Conservation (phyloP, 2,888 invertebrate species). For the Parnassius apollo region DNA sequence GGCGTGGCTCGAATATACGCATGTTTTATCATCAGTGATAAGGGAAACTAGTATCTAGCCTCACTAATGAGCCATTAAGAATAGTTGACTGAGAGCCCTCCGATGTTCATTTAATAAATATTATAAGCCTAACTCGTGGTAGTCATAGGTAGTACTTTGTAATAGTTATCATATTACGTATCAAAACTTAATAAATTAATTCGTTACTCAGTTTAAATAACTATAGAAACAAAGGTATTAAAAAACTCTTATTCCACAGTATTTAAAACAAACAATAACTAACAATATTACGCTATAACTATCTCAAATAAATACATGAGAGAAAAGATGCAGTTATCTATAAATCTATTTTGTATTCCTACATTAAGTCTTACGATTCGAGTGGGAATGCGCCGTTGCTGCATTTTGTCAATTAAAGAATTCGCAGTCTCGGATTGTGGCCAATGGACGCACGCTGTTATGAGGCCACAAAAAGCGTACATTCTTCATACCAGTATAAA, state of each 20-base stretch:
- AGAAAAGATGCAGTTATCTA: constrained; percentile 29
- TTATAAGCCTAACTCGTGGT: constrained; percentile 15
- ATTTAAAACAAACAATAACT: too few relatives aligned
- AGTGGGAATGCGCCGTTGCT: constrained; percentile 59
- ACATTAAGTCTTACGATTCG: constrained; percentile 67
- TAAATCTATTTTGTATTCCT: constrained; percentile 59
- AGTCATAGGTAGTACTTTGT: background rate
- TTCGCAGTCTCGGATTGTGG: constrained; percentile 62
- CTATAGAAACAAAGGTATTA: too few relatives aligned
- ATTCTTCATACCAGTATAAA: constrained; percentile 78
- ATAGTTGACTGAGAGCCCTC: constrained; percentile 40
- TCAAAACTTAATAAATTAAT: too few relatives aligned
- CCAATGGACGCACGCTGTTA: constrained; percentile 63
- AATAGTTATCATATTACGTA: background rate
- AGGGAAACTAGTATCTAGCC: constrained; percentile 69
- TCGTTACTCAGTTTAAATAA: too few relatives aligned
- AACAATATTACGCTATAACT: too few relatives aligned
- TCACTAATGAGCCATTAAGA: constrained; percentile 57
- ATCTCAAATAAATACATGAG: background rate
- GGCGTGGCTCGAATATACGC: constrained; percentile 69
- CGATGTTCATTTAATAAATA: constrained; percentile 28
- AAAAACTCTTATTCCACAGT: too few relatives aligned
- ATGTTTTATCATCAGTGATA: constrained; percentile 76
- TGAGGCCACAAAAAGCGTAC: constrained; percentile 64
- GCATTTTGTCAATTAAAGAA: constrained; percentile 77